A percentile compares a stretch with the other conserved stretches of the same genome.
These are phyloP conservation scores for Melanotaenia pygmaea DNA, from an alignment of 2,797 vertebrate genomes.

Conservation along the genomic window DNA sequence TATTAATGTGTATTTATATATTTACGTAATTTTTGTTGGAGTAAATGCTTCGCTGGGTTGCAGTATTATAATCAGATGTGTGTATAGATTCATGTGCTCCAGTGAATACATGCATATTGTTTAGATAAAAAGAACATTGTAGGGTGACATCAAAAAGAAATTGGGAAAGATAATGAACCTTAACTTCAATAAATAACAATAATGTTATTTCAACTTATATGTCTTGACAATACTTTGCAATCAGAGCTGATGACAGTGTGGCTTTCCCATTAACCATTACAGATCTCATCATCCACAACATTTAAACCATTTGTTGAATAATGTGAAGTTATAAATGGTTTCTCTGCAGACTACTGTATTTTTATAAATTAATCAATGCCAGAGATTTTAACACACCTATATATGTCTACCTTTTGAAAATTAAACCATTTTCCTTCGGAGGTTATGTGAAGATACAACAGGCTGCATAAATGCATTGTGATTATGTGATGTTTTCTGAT, in stretches of 20 bases:
- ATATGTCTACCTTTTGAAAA: background rate
- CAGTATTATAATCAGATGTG: too few species aligned
- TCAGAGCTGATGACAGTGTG: background rate
- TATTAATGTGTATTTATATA: too few species aligned
- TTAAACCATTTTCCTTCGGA: background rate
- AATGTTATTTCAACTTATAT: background rate
- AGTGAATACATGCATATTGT: too few species aligned
- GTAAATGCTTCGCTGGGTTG: too few species aligned
- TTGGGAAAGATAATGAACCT: background rate
- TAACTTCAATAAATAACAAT: background rate
- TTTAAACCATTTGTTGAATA: background rate
- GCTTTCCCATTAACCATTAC: background rate
- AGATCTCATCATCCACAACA: background rate
- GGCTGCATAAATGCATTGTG: background rate
- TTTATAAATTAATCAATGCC: background rate
- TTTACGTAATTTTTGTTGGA: too few species aligned
- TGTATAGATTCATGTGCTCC: too few species aligned
- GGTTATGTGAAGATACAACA: slow-evolving; percentile 3
- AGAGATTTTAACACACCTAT: too few species aligned
- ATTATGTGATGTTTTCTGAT: slow-evolving; percentile 12
- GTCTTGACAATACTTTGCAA: background rate
- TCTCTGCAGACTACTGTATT: background rate
- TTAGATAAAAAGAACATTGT: too few species aligned
- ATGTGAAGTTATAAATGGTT: background rate
- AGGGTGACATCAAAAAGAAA: background rate